Conservation (phyloP, 2,797 vertebrate species). For the Acrossocheilus fasciatus region DNA sequence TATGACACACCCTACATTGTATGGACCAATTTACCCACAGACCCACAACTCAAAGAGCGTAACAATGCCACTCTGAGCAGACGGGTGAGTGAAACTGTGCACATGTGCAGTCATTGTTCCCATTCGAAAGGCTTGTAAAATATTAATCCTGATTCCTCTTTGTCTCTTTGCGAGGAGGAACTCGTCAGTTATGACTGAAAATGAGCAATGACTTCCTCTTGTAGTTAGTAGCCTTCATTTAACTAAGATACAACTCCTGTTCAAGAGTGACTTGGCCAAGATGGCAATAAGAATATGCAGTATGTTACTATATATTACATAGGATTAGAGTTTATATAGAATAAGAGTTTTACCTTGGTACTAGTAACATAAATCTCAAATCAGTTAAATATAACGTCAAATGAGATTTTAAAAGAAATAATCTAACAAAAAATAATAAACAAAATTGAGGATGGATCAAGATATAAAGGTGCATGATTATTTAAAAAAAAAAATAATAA, state of each 20-base stretch:
- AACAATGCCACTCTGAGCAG: slow-evolving; percentile 76
- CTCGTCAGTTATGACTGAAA: slow-evolving; percentile 8
- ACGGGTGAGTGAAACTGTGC: slow-evolving; percentile 79
- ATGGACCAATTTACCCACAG: slow-evolving; percentile 91
- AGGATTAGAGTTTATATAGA: not conserved
- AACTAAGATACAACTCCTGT: not conserved
- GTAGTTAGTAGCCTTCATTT: slow-evolving; percentile 3
- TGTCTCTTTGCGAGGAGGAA: not conserved
- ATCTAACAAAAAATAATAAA: not conserved
- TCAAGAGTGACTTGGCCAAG: not conserved
- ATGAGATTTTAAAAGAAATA: not conserved
- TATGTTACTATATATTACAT: not conserved
- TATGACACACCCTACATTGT: slow-evolving; percentile 94
- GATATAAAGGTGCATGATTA: not conserved
- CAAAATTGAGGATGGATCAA: not conserved
- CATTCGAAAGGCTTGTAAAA: not conserved
- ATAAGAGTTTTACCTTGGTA: not conserved
- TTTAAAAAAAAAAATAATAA: not conserved
- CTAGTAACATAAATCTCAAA: not conserved
- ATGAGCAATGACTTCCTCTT: not conserved
- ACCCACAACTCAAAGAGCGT: slow-evolving; percentile 97
- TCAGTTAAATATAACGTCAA: not conserved
- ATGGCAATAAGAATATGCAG: not conserved
- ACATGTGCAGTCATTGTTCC: not conserved
- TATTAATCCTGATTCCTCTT: not conserved